A percentile compares a stretch with the other conserved stretches of the same genome.
phyloP scores from a whole-genome alignment of 1,140 invertebrate genomes.

The Drosophila kikkawai region DNA sequence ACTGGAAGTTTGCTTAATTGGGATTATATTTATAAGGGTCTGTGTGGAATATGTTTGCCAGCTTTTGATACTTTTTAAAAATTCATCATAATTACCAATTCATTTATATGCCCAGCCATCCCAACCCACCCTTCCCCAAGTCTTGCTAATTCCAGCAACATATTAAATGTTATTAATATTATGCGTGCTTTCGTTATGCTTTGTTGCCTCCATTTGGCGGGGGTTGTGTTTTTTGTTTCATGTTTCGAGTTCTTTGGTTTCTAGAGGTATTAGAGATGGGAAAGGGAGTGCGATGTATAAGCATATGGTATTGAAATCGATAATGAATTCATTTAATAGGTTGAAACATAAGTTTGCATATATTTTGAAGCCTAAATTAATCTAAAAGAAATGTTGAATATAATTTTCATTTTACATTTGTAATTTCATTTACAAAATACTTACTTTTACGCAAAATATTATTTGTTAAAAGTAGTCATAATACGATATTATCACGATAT shows the following conservation, averaged over 20 bases:
- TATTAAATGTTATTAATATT: constrained; percentile 81
- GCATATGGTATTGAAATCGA: background rate
- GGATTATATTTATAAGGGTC: constrained; percentile 13
- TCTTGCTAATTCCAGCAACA: constrained; percentile 70
- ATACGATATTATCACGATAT: background rate
- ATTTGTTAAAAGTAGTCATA: too few relatives aligned
- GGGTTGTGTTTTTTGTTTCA: constrained; percentile 22
- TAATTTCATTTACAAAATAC: too few relatives aligned
- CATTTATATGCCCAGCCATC: background rate
- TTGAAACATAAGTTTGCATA: too few relatives aligned
- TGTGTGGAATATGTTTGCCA: constrained; percentile 20
- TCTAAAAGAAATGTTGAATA: too few relatives aligned
- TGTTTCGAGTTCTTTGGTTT: constrained; percentile 26
- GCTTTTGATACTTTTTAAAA: constrained; percentile 27
- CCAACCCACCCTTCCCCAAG: background rate
- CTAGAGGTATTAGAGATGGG: background rate
- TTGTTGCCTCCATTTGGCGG: constrained; percentile 24
- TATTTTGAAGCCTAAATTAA: too few relatives aligned
- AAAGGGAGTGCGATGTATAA: background rate
- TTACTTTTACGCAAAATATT: too few relatives aligned
- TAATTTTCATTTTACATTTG: too few relatives aligned
- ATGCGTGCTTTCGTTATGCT: constrained; percentile 47
- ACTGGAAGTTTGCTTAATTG: constrained; percentile 23
- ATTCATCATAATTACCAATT: constrained; percentile 69
- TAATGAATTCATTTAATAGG: background rate